Percentiles rank a stretch among this genome's conserved stretches.
phyloP scores from a whole-genome alignment of 2,888 invertebrate genomes.

The Aricia artaxerxes region DNA sequence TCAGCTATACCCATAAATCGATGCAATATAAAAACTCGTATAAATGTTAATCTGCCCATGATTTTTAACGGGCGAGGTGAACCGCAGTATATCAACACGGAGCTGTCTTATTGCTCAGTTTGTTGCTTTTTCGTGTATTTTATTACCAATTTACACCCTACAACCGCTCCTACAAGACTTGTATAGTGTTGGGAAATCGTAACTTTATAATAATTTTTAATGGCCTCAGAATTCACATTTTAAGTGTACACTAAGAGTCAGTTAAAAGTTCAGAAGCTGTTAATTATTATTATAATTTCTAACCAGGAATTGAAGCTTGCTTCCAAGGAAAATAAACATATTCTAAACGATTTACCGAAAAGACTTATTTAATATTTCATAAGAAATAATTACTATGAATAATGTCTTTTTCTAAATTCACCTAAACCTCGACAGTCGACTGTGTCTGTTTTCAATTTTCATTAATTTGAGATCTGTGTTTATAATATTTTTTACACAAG shows the following conservation, averaged over 20 bases:
- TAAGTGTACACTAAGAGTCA: not conserved
- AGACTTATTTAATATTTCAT: too few relatives aligned
- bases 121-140: slow-evolving; percentile 51
- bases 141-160: slow-evolving; percentile 62
- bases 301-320: too few relatives aligned
- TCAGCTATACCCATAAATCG: not conserved
- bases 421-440: too few relatives aligned
- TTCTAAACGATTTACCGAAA: too few relatives aligned
- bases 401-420: too few relatives aligned
- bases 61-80: slow-evolving; percentile 48
- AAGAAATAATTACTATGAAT: too few relatives aligned
- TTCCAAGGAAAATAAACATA: too few relatives aligned
- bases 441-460: too few relatives aligned
- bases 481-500: too few relatives aligned
- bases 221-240: not conserved
- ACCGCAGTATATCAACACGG: slow-evolving; percentile 46
- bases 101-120: slow-evolving; percentile 43
- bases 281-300: too few relatives aligned
- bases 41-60: slow-evolving; percentile 38
- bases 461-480: too few relatives aligned
- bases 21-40: slow-evolving; percentile 30
- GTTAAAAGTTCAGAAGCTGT: not conserved
- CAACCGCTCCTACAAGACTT: slow-evolving; percentile 62
- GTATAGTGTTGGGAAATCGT: slow-evolving; percentile 42
- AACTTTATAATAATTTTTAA: not conserved